phyloP scores from a whole-genome alignment of 2,113 vertebrate species.

The Gila orcuttii region DNA sequence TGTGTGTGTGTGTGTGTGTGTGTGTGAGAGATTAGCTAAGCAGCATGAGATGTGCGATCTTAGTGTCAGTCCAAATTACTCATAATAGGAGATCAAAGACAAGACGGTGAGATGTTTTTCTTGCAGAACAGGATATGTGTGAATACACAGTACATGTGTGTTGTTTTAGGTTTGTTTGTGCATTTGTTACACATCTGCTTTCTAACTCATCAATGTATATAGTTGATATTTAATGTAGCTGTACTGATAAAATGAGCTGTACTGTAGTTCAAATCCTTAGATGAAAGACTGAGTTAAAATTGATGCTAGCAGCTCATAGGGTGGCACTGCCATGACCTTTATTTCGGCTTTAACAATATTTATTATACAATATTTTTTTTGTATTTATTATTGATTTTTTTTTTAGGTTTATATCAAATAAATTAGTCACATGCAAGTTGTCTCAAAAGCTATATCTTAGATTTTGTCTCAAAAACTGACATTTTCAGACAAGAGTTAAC shows the following conservation, averaged over 20 bases:
- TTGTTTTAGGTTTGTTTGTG: not conserved
- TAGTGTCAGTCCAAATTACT: slow-evolving; percentile 27
- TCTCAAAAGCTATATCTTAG: not conserved
- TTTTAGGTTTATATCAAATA: not conserved
- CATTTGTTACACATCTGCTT: not conserved
- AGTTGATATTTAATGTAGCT: not conserved
- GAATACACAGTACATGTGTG: not conserved
- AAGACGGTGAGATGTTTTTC: not conserved
- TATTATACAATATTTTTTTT: not conserved
- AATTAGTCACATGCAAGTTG: not conserved
- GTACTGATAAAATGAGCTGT: not conserved
- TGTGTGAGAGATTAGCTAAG: not conserved
- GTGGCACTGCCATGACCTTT: not conserved
- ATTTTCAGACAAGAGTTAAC: not conserved
- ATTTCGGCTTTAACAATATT: not conserved
- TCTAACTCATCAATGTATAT: not conserved
- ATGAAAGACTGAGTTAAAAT: not conserved
- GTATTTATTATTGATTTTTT: not conserved
- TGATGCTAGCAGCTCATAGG: not conserved
- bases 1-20: not conserved
- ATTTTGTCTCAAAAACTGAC: not conserved
- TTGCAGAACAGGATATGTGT: not conserved
- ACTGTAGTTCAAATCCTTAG: not conserved
- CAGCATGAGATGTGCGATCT: slow-evolving; percentile 2
- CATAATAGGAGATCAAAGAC: slow-evolving; percentile 6